Percentiles rank a stretch among this genome's conserved stretches.
Conservation (phyloP, 1,140 invertebrate genomes). For the Megalonaias nervosa region DNA sequence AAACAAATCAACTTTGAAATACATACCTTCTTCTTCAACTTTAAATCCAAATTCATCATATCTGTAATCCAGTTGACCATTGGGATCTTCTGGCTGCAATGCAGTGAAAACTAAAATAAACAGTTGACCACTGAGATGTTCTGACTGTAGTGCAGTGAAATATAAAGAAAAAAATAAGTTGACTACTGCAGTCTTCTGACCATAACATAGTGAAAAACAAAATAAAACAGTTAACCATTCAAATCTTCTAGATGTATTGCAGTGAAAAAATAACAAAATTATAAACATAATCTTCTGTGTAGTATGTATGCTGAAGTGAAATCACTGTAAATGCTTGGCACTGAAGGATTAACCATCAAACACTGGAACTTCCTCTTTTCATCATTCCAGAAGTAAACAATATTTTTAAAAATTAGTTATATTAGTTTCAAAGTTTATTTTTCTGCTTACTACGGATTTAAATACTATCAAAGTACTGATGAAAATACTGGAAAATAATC, state of each 20-base stretch:
- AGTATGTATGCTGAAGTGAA: too few relatives aligned
- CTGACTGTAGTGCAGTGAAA: not conserved
- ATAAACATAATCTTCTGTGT: too few relatives aligned
- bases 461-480: too few relatives aligned
- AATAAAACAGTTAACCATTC: slow-evolving; percentile 64
- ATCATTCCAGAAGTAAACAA: too few relatives aligned
- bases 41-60: slow-evolving; percentile 99
- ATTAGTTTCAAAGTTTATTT: too few relatives aligned
- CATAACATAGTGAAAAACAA: not conserved
- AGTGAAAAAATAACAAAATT: not conserved
- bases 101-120: not conserved
- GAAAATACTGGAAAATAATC: too few relatives aligned
- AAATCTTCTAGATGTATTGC: slow-evolving; percentile 69
- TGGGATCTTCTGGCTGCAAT: slow-evolving; percentile 70
- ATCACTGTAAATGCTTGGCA: too few relatives aligned
- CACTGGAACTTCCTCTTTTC: too few relatives aligned
- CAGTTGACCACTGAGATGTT: not conserved
- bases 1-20: not conserved
- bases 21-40: slow-evolving; percentile 87
- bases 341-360: too few relatives aligned
- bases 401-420: too few relatives aligned
- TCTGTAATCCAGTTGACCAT: slow-evolving; percentile 75
- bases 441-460: too few relatives aligned
- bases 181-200: not conserved
- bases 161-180: not conserved